Conservation (phyloP, 2,888 invertebrate genomes). For the Apomyelois bistriatella region DNA sequence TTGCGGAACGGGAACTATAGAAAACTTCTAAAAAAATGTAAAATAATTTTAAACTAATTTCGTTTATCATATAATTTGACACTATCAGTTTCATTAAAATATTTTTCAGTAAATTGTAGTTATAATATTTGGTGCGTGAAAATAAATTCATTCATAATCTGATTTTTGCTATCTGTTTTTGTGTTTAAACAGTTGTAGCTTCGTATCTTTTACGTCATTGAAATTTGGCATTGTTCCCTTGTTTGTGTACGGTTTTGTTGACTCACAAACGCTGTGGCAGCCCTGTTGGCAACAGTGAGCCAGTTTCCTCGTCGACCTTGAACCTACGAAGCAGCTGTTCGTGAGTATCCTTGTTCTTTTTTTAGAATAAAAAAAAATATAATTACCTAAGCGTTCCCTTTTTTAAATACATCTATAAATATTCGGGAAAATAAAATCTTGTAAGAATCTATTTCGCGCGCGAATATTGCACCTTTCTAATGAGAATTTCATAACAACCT, state of each 20-base stretch:
- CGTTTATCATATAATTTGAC: too few relatives aligned
- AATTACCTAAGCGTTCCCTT: not conserved
- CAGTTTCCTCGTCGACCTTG: slow-evolving; percentile 54
- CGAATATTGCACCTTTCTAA: not conserved
- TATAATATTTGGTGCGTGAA: not conserved
- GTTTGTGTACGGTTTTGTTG: slow-evolving; percentile 54
- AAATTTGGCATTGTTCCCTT: slow-evolving; percentile 64
- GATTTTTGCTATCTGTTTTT: slow-evolving; percentile 12
- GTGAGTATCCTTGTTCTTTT: slow-evolving; percentile 35
- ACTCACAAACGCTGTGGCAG: slow-evolving; percentile 49
- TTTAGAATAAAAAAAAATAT: slow-evolving; percentile 19
- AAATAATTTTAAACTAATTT: too few relatives aligned
- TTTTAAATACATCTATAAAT: not conserved
- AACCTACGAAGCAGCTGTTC: slow-evolving; percentile 61
- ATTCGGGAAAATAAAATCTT: too few relatives aligned
- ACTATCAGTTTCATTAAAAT: too few relatives aligned
- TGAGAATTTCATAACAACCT: slow-evolving; percentile 5
- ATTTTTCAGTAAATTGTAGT: not conserved
- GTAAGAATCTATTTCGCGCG: not conserved
- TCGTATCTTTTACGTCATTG: slow-evolving; percentile 63
- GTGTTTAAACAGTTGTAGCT: slow-evolving; percentile 61
- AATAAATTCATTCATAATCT: not conserved
- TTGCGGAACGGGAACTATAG: too few relatives aligned
- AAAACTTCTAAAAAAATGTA: too few relatives aligned
- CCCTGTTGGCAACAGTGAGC: slow-evolving; percentile 48